A percentile compares a stretch with the other conserved stretches of the same genome.
Conservation (phyloP, 2,113 vertebrate genomes). For the Pseudorasbora parva region DNA sequence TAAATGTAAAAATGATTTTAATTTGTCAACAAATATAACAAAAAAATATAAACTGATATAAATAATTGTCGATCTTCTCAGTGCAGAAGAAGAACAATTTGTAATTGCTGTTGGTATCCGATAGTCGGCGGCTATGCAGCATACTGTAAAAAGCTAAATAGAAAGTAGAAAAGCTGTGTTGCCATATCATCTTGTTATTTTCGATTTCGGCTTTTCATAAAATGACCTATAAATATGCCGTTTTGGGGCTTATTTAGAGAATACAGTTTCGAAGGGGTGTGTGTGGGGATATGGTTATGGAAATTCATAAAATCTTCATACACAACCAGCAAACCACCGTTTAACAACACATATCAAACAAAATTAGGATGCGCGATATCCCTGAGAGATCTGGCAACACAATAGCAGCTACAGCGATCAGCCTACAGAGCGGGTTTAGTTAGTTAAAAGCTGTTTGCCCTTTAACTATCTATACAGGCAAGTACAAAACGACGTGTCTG, state of each 20-base stretch:
- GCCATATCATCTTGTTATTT: not conserved
- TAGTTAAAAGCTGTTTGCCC: not conserved
- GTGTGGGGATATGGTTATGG: not conserved
- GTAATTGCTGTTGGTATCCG: not conserved
- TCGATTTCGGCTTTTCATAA: too few relatives aligned
- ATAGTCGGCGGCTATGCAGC: not conserved
- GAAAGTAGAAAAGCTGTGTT: not conserved
- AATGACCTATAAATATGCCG: too few relatives aligned
- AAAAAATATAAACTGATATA: not conserved
- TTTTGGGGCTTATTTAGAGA: too few relatives aligned
- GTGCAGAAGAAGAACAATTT: not conserved
- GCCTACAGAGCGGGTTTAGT: constrained; percentile 4
- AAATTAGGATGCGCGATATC: not conserved
- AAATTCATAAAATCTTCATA: not conserved
- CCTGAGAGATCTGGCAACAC: constrained; percentile 4
- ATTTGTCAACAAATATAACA: not conserved
- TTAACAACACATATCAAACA: not conserved
- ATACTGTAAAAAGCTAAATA: not conserved
- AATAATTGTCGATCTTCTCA: not conserved
- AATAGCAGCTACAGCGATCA: not conserved
- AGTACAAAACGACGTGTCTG: not conserved
- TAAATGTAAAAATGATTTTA: not conserved
- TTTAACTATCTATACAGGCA: not conserved
- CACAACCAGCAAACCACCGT: not conserved
- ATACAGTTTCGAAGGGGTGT: too few relatives aligned